A percentile compares a stretch with the other conserved stretches of the same genome.
Conservation (phyloP, 1,140 invertebrate genomes). For the Lordiphosa mommai region DNA sequence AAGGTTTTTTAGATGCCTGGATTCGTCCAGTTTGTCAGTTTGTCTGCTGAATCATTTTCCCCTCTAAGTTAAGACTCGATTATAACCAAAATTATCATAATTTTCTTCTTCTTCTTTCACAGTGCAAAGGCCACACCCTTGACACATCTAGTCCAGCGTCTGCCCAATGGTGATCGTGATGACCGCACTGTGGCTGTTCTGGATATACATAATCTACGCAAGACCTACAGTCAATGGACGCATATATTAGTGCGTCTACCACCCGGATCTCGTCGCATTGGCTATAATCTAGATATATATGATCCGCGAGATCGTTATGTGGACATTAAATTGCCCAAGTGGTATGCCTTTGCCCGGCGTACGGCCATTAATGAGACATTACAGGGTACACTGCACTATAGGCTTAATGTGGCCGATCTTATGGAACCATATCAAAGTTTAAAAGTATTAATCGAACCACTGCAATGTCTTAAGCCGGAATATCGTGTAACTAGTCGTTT, state of each 20-base stretch:
- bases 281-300: slow-evolving; percentile 85
- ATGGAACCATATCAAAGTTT: slow-evolving; percentile 83
- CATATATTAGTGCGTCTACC: slow-evolving; percentile 87
- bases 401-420: slow-evolving; percentile 81
- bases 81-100: too few relatives aligned
- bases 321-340: slow-evolving; percentile 81
- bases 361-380: slow-evolving; percentile 81
- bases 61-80: too few relatives aligned
- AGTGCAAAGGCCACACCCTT: slow-evolving; percentile 84
- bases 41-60: not conserved
- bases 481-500: slow-evolving; percentile 83
- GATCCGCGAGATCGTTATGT: slow-evolving; percentile 81
- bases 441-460: slow-evolving; percentile 81
- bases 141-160: slow-evolving; percentile 83
- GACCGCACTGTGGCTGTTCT: slow-evolving; percentile 83
- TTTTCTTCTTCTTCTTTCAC: not conserved
- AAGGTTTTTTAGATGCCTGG: too few relatives aligned
- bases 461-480: slow-evolving; percentile 75
- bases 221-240: slow-evolving; percentile 82
- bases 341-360: slow-evolving; percentile 66
- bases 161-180: slow-evolving; percentile 70
- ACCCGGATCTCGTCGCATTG: slow-evolving; percentile 82
- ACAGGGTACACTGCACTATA: slow-evolving; percentile 81
- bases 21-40: too few relatives aligned
- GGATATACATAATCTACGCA: slow-evolving; percentile 83